A percentile compares a stretch with the other conserved stretches of the same genome.
Evolutionary conservation across 2,888 invertebrate genomes (phyloP).

Genomic region (Bembecia ichneumoniformis): DNA sequence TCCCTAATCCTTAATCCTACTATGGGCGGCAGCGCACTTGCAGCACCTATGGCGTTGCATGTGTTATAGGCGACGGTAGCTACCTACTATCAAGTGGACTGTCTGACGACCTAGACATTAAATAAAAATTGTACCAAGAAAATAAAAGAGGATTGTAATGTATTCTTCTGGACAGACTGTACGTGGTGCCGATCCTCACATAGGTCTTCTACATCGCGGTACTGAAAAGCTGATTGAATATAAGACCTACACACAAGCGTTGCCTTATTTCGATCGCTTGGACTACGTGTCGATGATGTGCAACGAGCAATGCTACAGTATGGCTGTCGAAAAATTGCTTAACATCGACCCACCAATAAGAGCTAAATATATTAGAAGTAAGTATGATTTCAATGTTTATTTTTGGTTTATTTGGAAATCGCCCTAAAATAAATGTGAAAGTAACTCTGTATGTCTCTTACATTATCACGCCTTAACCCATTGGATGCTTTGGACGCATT

Average conservation of each 20-base stretch:
- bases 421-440: no score
- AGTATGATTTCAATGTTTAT: constrained; percentile 24
- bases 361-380: constrained; percentile 97
- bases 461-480: no score
- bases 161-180: constrained; percentile 73
- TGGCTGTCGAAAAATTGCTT: constrained; percentile 96
- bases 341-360: constrained; percentile 95
- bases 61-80: no score
- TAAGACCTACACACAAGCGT: constrained; percentile 97
- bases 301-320: constrained; percentile 96
- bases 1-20: no score
- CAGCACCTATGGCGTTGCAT: no score
- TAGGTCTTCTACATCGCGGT: constrained; percentile 95
- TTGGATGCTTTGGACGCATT: no score
- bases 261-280: constrained; percentile 97
- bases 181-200: constrained; percentile 93
- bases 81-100: no score
- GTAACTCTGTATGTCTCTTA: no score
- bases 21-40: no score
- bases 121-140: no score
- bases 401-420: neutral
- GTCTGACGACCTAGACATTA: no score
- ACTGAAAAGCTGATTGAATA: constrained; percentile 99
- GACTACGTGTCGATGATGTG: constrained; percentile 99
- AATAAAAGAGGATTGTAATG: no score